Evolutionary conservation across 1,140 invertebrate genomes (phyloP).

Genomic region (Scaptomyza hsui): DNA sequence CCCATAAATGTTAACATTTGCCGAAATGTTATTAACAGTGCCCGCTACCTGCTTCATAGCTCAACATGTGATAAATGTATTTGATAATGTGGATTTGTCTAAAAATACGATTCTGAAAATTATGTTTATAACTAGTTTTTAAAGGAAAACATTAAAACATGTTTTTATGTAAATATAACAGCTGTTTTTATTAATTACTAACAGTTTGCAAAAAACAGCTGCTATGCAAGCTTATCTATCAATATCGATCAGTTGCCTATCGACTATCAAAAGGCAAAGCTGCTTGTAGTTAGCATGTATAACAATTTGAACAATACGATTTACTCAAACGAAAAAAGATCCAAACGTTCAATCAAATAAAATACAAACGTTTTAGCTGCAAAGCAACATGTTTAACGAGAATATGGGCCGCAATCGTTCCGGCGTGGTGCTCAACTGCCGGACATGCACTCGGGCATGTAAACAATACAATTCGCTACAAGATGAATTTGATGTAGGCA

Average conservation of each 20-base stretch:
- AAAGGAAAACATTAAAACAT: background rate
- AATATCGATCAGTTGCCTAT: too few species aligned
- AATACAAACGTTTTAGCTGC: too few species aligned
- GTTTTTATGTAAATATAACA: background rate
- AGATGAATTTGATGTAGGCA: slow-evolving; percentile 61
- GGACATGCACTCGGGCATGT: slow-evolving; percentile 72
- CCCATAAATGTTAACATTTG: background rate
- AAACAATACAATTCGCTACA: slow-evolving; percentile 72
- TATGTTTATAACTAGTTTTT: background rate
- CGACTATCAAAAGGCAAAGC: too few species aligned
- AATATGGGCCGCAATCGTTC: background rate
- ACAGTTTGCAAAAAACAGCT: too few species aligned
- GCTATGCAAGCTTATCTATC: too few species aligned
- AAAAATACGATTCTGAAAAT: background rate
- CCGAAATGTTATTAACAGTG: background rate
- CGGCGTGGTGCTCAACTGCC: slow-evolving; percentile 70
- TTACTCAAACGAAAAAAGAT: too few species aligned
- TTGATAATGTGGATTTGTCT: background rate
- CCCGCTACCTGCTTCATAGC: background rate
- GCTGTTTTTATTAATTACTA: background rate
- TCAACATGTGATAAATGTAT: background rate
- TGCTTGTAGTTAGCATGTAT: too few species aligned
- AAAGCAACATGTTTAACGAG: too few species aligned
- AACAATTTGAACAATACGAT: too few species aligned
- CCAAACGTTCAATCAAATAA: too few species aligned